These are phyloP conservation scores for Cettia cetti DNA, from an alignment of 2,113 vertebrate species.

Conservation along the genomic window DNA sequence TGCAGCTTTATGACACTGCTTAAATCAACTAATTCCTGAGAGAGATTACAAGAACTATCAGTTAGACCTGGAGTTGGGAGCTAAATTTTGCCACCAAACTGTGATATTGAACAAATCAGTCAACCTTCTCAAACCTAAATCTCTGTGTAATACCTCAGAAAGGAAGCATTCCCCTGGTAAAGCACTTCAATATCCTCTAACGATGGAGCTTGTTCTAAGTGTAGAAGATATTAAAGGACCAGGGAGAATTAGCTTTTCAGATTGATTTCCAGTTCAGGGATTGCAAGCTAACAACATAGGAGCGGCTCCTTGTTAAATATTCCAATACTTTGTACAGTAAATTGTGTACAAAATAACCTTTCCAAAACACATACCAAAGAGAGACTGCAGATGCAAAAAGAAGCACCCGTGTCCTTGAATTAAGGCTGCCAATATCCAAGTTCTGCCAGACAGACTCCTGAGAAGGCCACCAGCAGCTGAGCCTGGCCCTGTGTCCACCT, in stretches of 20 bases:
- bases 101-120: not conserved
- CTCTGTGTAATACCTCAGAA: not conserved
- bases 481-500: not conserved
- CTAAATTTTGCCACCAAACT: not conserved
- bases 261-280: not conserved
- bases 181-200: constrained; percentile 4
- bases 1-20: not conserved
- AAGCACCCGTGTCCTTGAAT: not conserved
- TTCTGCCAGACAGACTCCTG: not conserved
- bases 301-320: not conserved
- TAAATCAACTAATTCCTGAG: not conserved
- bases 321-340: not conserved
- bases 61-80: not conserved
- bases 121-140: not conserved
- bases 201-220: not conserved
- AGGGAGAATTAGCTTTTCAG: not conserved
- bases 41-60: not conserved
- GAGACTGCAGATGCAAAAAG: not conserved
- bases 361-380: not conserved
- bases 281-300: not conserved
- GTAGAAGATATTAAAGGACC: not conserved
- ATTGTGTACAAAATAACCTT: not conserved
- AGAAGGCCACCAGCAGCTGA: not conserved
- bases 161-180: not conserved
- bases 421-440: not conserved